phyloP scores from a whole-genome alignment of 1,140 invertebrate genomes.

The Drosophila mayri region DNA sequence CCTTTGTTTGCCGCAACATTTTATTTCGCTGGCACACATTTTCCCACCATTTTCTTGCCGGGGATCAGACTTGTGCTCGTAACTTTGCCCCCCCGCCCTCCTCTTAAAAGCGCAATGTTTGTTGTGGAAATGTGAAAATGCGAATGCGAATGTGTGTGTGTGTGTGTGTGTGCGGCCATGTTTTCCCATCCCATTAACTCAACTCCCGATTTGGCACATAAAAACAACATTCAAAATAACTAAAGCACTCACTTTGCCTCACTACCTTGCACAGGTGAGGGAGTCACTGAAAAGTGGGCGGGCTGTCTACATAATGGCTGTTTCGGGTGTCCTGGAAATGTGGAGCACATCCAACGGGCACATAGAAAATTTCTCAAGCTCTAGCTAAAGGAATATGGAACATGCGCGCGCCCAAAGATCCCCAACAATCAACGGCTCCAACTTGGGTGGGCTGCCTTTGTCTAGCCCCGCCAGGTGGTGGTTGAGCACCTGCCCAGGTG shows the following conservation, averaged over 20 bases:
- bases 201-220: constrained; percentile 51
- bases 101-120: constrained; percentile 38
- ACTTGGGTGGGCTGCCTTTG: constrained; percentile 18
- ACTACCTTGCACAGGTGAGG: constrained; percentile 6
- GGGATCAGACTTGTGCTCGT: constrained; percentile 9
- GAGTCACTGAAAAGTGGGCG: constrained; percentile 15
- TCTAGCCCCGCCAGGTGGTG: constrained; percentile 9
- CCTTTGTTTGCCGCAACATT: constrained; percentile 11
- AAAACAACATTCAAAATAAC: constrained; percentile 56
- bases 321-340: constrained; percentile 45
- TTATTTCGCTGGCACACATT: constrained; percentile 20
- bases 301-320: constrained; percentile 38
- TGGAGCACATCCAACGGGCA: constrained; percentile 28
- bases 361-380: constrained; percentile 18
- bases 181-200: constrained; percentile 54
- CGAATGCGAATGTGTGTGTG: constrained; percentile 17
- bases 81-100: constrained; percentile 7
- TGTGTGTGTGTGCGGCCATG: constrained; percentile 11
- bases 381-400: constrained; percentile 29
- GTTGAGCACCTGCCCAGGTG: background rate
- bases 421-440: constrained; percentile 28
- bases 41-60: constrained; percentile 17
- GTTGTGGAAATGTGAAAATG: constrained; percentile 22
- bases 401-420: constrained; percentile 47
- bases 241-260: constrained; percentile 43